Conservation (phyloP, 2,888 invertebrate species). For the Torymus texanus region DNA sequence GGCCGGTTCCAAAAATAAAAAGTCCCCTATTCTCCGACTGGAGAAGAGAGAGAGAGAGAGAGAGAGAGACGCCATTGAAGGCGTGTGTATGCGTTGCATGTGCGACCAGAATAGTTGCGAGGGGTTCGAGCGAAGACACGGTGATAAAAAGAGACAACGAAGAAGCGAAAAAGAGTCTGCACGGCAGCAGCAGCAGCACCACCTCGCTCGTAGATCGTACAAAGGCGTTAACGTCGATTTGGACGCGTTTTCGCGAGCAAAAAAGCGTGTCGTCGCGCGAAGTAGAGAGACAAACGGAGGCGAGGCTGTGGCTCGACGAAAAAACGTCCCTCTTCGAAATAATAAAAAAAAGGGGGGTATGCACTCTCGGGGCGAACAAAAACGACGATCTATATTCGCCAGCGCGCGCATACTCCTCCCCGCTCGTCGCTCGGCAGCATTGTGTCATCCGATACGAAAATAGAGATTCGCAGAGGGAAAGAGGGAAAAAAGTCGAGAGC, state of each 20-base stretch:
- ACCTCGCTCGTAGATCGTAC: conserved; percentile 57
- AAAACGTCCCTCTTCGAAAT: background rate
- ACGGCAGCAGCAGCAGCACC: background rate
- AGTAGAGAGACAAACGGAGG: background rate
- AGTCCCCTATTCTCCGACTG: background rate
- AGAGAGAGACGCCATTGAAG: conserved; percentile 27
- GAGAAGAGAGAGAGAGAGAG: background rate
- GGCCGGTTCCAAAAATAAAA: background rate
- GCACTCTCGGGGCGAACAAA: background rate
- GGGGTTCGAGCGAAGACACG: conserved; percentile 23
- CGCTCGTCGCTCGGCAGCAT: conserved; percentile 36
- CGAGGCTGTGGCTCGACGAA: background rate
- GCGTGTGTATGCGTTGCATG: conserved; percentile 38
- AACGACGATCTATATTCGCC: conserved; percentile 21
- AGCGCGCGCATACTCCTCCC: background rate
- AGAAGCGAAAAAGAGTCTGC: conserved; percentile 44
- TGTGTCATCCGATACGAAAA: conserved; percentile 49
- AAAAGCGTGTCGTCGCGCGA: conserved; percentile 16
- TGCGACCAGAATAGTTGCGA: conserved; percentile 57
- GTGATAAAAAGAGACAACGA: conserved; percentile 42
- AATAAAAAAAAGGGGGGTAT: background rate
- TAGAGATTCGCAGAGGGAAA: conserved; percentile 18
- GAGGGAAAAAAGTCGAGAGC: background rate
- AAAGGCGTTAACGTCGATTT: conserved; percentile 65
- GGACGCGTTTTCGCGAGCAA: conserved; percentile 45